These are phyloP conservation scores for Doryteuthis pealeii DNA, from an alignment of 1,140 invertebrate species.

Conservation along the genomic window DNA sequence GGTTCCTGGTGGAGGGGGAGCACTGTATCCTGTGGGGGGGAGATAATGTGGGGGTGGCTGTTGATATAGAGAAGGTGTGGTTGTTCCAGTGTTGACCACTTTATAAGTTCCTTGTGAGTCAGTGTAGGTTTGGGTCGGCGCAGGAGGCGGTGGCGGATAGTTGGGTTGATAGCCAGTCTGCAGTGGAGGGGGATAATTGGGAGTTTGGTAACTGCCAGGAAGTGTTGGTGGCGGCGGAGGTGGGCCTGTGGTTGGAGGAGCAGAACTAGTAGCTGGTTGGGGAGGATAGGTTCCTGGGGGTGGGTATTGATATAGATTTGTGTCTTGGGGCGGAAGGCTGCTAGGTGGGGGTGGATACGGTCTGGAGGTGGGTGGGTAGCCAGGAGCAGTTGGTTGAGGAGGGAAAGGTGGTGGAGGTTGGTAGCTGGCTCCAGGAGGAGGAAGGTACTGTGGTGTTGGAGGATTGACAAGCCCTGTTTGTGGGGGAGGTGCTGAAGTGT, in stretches of 20 bases:
- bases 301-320: conserved; percentile 15
- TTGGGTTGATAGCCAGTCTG: neutral
- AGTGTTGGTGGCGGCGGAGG: neutral
- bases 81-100: neutral
- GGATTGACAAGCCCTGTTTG: conserved; percentile 22
- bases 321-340: conserved; percentile 12
- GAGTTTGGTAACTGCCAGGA: neutral
- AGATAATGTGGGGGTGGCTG: neutral
- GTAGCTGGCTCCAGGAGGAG: conserved; percentile 11
- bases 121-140: neutral
- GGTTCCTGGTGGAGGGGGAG: neutral
- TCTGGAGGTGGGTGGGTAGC: conserved; percentile 5
- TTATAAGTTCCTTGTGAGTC: neutral
- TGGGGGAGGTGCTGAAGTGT: conserved; percentile 7
- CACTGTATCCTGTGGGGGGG: neutral
- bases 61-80: neutral
- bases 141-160: neutral
- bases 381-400: conserved; percentile 1
- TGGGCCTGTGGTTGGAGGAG: conserved; percentile 1
- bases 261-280: neutral
- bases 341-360: conserved; percentile 13
- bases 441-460: conserved; percentile 19
- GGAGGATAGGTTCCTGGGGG: neutral
- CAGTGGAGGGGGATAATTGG: neutral
- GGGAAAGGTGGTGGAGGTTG: conserved; percentile 10